Evolutionary conservation across 2,113 vertebrate species (phyloP).

Genomic region (Poicephalus meyeri): DNA sequence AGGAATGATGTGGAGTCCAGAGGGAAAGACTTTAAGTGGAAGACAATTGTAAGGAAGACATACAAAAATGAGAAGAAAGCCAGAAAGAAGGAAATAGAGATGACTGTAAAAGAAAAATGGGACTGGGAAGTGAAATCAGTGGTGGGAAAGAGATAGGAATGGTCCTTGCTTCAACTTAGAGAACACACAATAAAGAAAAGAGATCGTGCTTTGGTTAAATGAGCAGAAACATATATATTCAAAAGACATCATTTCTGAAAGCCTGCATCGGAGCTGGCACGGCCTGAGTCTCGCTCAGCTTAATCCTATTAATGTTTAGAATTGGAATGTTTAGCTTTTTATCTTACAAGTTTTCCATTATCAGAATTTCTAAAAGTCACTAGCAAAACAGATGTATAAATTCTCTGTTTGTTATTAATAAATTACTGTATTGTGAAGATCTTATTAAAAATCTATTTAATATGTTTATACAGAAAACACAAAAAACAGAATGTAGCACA

Average conservation of each 20-base stretch:
- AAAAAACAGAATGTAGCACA: slow-evolving; percentile 46
- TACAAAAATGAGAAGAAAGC: neutral
- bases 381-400: neutral
- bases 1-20: neutral
- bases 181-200: neutral
- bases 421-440: neutral
- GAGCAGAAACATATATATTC: neutral
- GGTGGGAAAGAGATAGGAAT: neutral
- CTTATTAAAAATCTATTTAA: slow-evolving; percentile 13
- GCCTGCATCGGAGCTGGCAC: neutral
- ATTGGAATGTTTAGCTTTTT: neutral
- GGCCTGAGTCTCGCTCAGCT: neutral
- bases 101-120: neutral
- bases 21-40: neutral
- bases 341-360: neutral
- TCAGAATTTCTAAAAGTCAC: neutral
- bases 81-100: neutral
- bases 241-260: neutral
- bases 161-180: neutral
- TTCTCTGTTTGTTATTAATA: slow-evolving; percentile 39
- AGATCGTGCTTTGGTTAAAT: neutral
- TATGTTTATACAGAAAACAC: neutral
- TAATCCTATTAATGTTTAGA: neutral
- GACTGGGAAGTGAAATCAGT: neutral
- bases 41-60: neutral